Conservation (phyloP, 2,797 vertebrate genomes). For the Poecile montanus region DNA sequence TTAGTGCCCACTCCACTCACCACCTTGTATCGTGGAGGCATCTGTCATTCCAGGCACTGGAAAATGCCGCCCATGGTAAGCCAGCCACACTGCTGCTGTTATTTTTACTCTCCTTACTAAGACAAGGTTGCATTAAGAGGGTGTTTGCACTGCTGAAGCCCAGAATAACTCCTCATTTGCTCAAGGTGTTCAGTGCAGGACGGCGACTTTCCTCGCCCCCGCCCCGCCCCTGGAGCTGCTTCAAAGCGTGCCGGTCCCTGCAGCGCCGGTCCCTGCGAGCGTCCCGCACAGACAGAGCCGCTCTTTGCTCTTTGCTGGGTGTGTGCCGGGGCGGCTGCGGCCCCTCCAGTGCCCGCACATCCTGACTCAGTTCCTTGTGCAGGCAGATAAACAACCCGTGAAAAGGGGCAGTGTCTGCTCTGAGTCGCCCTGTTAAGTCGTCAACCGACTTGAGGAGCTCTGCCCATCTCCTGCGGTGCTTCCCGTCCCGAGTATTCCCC, state of each 20-base stretch:
- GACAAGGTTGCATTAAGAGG: slow-evolving; percentile 44
- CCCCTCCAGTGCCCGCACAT: background rate
- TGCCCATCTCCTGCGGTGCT: background rate
- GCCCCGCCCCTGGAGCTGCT: background rate
- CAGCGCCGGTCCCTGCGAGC: background rate
- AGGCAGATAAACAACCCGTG: slow-evolving; percentile 28
- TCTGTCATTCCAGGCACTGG: slow-evolving; percentile 1
- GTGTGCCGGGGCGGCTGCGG: background rate
- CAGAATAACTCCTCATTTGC: slow-evolving; percentile 43
- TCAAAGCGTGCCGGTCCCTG: background rate
- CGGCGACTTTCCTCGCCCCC: background rate
- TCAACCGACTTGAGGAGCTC: background rate
- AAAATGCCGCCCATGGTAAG: background rate
- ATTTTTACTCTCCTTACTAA: slow-evolving; percentile 6
- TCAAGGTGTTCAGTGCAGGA: background rate
- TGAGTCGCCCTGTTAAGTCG: background rate
- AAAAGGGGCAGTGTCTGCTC: slow-evolving; percentile 33
- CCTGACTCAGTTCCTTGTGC: slow-evolving; percentile 39
- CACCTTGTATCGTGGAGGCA: background rate
- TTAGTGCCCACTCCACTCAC: background rate
- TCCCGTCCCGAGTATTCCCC: background rate
- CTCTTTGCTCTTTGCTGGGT: slow-evolving; percentile 50
- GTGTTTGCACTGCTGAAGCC: slow-evolving; percentile 12
- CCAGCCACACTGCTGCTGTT: background rate
- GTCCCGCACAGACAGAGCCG: background rate